A percentile compares a stretch with the other conserved stretches of the same genome.
These are phyloP conservation scores for Lordiphosa clarofinis DNA, from an alignment of 1,140 invertebrate species.

Conservation along the genomic window DNA sequence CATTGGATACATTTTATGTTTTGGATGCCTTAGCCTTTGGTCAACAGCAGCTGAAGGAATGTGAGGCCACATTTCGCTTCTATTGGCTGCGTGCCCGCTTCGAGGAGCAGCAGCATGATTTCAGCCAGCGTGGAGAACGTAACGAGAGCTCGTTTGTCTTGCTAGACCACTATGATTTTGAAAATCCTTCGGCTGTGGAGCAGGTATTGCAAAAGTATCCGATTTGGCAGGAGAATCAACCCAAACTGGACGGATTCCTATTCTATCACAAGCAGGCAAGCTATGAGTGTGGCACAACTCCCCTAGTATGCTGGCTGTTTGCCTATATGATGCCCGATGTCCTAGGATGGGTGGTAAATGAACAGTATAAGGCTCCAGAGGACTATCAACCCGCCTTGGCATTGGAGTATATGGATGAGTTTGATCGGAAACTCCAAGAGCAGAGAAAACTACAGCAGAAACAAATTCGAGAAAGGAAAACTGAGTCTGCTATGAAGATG, in stretches of 20 bases:
- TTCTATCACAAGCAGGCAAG: slow-evolving; percentile 90
- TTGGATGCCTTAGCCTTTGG: slow-evolving; percentile 93
- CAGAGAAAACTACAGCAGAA: slow-evolving; percentile 13
- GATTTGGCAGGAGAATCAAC: slow-evolving; percentile 59
- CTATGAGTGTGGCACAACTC: slow-evolving; percentile 89
- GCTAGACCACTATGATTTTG: slow-evolving; percentile 55
- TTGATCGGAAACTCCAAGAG: slow-evolving; percentile 69
- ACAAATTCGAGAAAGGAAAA: slow-evolving; percentile 1
- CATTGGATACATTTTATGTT: slow-evolving; percentile 85
- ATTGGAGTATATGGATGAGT: slow-evolving; percentile 80
- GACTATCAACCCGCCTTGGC: slow-evolving; percentile 80
- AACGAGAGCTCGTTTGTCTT: slow-evolving; percentile 52
- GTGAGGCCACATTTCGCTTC: slow-evolving; percentile 83
- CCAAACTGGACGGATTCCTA: slow-evolving; percentile 87
- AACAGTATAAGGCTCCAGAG: slow-evolving; percentile 78
- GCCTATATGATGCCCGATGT: slow-evolving; percentile 92
- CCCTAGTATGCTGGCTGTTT: slow-evolving; percentile 93
- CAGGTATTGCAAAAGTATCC: slow-evolving; percentile 52
- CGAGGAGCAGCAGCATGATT: slow-evolving; percentile 32
- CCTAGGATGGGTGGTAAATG: slow-evolving; percentile 81
- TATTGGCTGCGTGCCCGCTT: slow-evolving; percentile 70
- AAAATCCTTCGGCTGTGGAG: slow-evolving; percentile 37
- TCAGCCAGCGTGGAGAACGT: slow-evolving; percentile 18
- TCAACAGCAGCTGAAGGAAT: slow-evolving; percentile 87
- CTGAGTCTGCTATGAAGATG: slow-evolving; percentile 14